Evolutionary conservation across 2,888 invertebrate species (phyloP).

Genomic region (Lasioglossum oenotherae): DNA sequence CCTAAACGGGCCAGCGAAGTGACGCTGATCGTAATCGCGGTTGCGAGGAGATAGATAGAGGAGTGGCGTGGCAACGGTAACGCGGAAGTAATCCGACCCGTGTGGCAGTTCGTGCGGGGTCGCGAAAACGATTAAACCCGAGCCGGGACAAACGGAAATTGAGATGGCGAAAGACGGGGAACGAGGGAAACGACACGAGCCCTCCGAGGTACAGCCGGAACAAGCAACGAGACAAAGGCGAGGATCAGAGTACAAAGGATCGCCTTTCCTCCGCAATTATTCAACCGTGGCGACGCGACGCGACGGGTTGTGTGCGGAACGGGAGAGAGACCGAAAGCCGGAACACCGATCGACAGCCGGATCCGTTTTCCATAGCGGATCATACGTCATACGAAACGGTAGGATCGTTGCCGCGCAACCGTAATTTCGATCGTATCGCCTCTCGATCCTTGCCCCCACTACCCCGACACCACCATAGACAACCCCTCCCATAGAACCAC

Average conservation of each 20-base stretch:
- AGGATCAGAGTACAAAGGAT: constrained; percentile 48
- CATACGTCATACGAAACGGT: constrained; percentile 39
- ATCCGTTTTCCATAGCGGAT: constrained; percentile 36
- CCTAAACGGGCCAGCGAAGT: constrained; percentile 23
- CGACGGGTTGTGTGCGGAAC: constrained; percentile 23
- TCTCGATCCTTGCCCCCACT: not conserved
- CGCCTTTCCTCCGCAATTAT: constrained; percentile 63
- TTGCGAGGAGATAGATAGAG: not conserved
- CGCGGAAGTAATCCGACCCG: constrained; percentile 13
- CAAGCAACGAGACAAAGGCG: constrained; percentile 43
- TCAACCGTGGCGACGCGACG: constrained; percentile 32
- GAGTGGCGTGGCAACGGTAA: constrained; percentile 1
- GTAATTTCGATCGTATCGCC: constrained; percentile 47
- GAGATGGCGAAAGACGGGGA: constrained; percentile 24
- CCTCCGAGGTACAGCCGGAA: constrained; percentile 27
- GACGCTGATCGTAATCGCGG: constrained; percentile 34
- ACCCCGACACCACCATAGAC: not conserved
- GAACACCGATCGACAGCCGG: constrained; percentile 30
- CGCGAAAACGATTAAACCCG: constrained; percentile 42
- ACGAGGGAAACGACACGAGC: constrained; percentile 8
- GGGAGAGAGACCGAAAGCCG: not conserved
- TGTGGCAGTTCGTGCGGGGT: not conserved
- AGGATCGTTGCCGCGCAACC: constrained; percentile 46
- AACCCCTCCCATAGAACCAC: not conserved
- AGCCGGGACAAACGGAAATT: constrained; percentile 29